Base-by-base conservation (phyloP, 2,797 vertebrate species). In the Scolopax bukidnonensis region DNA sequence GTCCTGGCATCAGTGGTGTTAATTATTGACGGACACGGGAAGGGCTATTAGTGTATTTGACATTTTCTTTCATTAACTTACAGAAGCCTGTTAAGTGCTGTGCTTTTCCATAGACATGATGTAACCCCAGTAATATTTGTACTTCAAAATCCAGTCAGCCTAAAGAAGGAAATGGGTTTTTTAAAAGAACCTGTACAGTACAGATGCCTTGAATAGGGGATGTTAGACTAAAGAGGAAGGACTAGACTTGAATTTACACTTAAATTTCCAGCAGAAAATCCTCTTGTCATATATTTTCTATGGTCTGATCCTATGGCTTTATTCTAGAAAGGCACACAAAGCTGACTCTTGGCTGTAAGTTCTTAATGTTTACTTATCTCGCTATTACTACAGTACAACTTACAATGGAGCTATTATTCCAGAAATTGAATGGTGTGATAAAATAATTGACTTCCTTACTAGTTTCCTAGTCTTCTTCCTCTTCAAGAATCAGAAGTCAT, bases 331-430 rank as follows among this genome's bases (percentile, higher is more conserved):
- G 33, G 36, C 30, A 73, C n/a, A 45, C 36, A 77, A 65, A 61
- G 50, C 28, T 76, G 93, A 83, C 21, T 40, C 50, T 69, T 84
- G 30, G 23, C 53, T 80, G 3, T 30, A 50, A 94, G 30, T 78
- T 91, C 71, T 68, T 91, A 64, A 60, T 78, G 71, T 90, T 94
- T 95, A 57, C 32, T 76, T 79, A 76, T 91, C 84, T 88, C 4
- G 8, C 43, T 59, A 57, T 56, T 78, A 69, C 12, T 65, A n/a
- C 40, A 57, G 27, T 54, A 50, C 41, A 32, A 14, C 67, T 92
- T 79, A 86, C 80, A 86, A 74, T 67, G 12, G 71, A 88, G 76
- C 63, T 92, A 86, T 94, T 95, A 87, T 85, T 74, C 28, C 54
- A 88, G 82, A 94, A 87, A 71, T 8, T 78, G 51, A 96, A 90